Evolutionary conservation across 2,888 invertebrate species (phyloP).

Genomic region (Acleris holmiana): DNA sequence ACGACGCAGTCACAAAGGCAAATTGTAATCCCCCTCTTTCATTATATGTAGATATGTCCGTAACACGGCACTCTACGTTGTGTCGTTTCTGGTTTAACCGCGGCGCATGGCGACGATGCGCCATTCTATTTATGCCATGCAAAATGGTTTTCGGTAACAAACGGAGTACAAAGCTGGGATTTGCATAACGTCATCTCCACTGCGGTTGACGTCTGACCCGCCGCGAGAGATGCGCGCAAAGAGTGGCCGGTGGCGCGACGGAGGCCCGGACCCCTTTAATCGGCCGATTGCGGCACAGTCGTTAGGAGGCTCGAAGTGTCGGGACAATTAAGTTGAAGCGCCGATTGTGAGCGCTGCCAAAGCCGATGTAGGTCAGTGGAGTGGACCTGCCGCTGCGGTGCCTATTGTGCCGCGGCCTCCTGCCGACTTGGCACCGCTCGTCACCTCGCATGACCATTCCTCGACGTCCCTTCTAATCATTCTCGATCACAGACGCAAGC

Average conservation of each 20-base stretch:
- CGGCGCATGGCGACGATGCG: constrained; percentile 50
- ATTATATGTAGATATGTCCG: constrained; percentile 68
- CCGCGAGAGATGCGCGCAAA: constrained; percentile 50
- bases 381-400: constrained; percentile 76
- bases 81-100: constrained; percentile 62
- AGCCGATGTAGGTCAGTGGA: constrained; percentile 82
- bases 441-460: constrained; percentile 33
- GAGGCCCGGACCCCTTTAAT: constrained; percentile 63
- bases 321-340: constrained; percentile 84
- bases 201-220: constrained; percentile 64
- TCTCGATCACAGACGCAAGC: background rate
- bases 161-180: constrained; percentile 64
- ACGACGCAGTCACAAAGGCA: constrained; percentile 82
- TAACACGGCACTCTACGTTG: constrained; percentile 65
- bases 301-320: constrained; percentile 82
- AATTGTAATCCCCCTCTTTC: constrained; percentile 81
- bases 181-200: constrained; percentile 69
- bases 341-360: constrained; percentile 83
- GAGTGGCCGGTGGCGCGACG: constrained; percentile 60
- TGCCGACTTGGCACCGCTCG: constrained; percentile 61
- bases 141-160: constrained; percentile 63
- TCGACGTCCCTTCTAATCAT: constrained; percentile 15
- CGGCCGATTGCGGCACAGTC: constrained; percentile 81
- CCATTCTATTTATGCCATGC: constrained; percentile 54
- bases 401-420: constrained; percentile 63